These are phyloP conservation scores for Pterocles burchelli DNA, from an alignment of 2,113 vertebrate genomes.

Conservation along the genomic window DNA sequence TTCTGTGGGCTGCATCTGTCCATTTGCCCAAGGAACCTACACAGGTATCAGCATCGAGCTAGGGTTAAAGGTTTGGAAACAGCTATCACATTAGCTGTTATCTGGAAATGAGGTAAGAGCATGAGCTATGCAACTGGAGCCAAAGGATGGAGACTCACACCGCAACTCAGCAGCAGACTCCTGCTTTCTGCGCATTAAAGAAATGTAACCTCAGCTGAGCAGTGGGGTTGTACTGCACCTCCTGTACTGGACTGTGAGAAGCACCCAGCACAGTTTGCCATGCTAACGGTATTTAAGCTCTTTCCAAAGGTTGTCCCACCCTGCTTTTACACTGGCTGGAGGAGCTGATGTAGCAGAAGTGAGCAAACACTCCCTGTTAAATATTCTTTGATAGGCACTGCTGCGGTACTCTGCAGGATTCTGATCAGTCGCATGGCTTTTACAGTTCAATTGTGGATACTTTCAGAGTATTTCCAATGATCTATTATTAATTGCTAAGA, in stretches of 20 bases:
- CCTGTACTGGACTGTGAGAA: not conserved
- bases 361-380: not conserved
- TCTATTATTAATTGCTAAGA: conserved; percentile 52
- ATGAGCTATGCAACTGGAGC: not conserved
- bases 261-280: not conserved
- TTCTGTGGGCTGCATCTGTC: not conserved
- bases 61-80: not conserved
- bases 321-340: not conserved
- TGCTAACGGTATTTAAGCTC: not conserved
- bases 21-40: not conserved
- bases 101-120: not conserved
- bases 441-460: conserved; percentile 18
- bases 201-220: not conserved
- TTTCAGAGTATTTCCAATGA: conserved; percentile 51
- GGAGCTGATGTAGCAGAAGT: not conserved
- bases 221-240: not conserved
- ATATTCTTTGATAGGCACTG: not conserved
- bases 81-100: not conserved
- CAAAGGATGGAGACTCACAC: not conserved
- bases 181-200: not conserved
- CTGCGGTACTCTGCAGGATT: not conserved
- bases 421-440: not conserved
- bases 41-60: not conserved
- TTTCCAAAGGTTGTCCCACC: not conserved
- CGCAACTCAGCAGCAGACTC: not conserved